Conservation (phyloP, 2,888 invertebrate species). For the Hemicrepidius hirtus region DNA sequence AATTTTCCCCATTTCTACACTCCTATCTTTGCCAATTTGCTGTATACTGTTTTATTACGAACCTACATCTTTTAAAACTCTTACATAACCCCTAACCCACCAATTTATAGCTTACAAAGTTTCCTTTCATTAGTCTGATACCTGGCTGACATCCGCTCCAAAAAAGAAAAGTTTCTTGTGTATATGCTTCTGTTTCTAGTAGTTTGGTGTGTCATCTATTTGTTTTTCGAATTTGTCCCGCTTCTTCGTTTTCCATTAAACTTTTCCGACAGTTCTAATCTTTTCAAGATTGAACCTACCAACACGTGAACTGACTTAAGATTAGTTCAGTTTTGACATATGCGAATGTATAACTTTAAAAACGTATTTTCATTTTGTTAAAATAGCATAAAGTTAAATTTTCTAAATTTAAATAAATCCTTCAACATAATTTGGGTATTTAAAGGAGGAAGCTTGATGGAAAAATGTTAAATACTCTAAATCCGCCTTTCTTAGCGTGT, state of each 20-base stretch:
- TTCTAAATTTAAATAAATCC: not conserved
- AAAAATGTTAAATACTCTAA: conserved; percentile 34
- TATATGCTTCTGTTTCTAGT: conserved; percentile 2
- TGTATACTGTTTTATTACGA: conserved; percentile 32
- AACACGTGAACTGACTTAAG: conserved; percentile 23
- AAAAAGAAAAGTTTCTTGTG: conserved; percentile 13
- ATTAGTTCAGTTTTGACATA: conserved; percentile 34
- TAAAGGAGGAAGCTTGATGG: conserved; percentile 17
- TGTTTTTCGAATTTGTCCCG: conserved; percentile 24
- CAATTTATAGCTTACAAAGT: conserved; percentile 17
- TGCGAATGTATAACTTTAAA: not conserved
- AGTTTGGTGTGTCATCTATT: conserved; percentile 25
- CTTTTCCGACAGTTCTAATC: conserved; percentile 38
- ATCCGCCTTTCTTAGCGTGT: conserved; percentile 29
- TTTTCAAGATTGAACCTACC: conserved; percentile 17
- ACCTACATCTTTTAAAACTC: conserved; percentile 24
- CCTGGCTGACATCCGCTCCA: conserved; percentile 3
- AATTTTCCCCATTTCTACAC: conserved; percentile 49
- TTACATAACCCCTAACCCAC: conserved; percentile 9
- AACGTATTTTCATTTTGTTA: not conserved
- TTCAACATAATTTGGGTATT: conserved; percentile 9
- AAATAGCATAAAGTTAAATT: not conserved
- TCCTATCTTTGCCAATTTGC: conserved; percentile 48
- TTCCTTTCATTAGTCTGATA: conserved; percentile 8
- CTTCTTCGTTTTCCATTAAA: conserved; percentile 33